Base-by-base conservation (phyloP, 1,140 invertebrate genomes). In the Oreohelix idahoensis region DNA sequence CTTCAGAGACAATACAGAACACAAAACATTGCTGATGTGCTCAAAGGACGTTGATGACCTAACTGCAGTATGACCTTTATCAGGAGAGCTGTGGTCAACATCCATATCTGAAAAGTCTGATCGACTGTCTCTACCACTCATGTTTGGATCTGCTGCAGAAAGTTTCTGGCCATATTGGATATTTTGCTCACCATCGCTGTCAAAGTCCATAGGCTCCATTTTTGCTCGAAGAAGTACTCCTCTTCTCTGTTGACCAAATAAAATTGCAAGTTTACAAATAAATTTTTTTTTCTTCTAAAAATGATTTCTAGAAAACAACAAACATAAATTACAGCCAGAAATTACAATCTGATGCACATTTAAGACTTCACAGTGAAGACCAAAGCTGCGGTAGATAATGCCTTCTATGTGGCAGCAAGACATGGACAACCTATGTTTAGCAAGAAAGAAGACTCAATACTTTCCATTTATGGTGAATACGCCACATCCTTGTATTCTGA, bases 41-140 rank as follows among this genome's bases (percentile, higher is more conserved):
- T 81, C 79, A 42, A 51, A 38, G 0, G 63, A 39, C 35, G 69
- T 49, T 36, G 36, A 71, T 35, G 39, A 71, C 38, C n/a, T 49
- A 36, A 38, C 35, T 29, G 35, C 32, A 53, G 63, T 20, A 0
- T 69, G 36, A 69, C 38, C 58, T 10, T 77, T 1, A 26, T 8
- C 4, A 20, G 79, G 63, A 69, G 79, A 71, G 79, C 29, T 73
- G 1, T 42, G 15, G 29, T 81, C 79, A 73, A 81, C 69, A 71
- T 81, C 79, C 79, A 81, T 79, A 53, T 79, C 77, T 23, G 77
- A 79, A 4, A 79, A n/a, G n/a, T 79, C n/a, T 66, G 77, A 66
- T 66, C 15, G 53, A n/a, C 23, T 23, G 26, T n/a, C 70, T 71
- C 36, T 45, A 32, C 38, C 71, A 39, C 38, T 39, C 20, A n/a